These are phyloP conservation scores for Pammene aurita DNA, from an alignment of 2,888 invertebrate genomes.

Conservation along the genomic window DNA sequence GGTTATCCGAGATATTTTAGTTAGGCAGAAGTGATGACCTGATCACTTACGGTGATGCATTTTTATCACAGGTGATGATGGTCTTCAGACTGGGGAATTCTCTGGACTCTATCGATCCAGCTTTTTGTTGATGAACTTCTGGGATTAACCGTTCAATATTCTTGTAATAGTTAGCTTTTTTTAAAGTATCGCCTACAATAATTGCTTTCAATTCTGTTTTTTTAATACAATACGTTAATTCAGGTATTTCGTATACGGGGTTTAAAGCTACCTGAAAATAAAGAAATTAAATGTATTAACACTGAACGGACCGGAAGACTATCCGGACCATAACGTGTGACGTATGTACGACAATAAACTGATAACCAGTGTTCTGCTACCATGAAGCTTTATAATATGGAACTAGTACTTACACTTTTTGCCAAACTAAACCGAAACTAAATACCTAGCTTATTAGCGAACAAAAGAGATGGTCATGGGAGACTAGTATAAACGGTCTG, in stretches of 20 bases:
- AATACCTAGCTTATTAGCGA: no score
- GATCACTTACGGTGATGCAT: conserved; percentile 78
- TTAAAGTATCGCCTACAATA: conserved; percentile 85
- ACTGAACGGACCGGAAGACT: no score
- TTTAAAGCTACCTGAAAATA: conserved; percentile 88
- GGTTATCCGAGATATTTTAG: no score
- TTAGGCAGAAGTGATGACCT: no score
- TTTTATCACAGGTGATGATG: conserved; percentile 82
- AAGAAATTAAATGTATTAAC: not conserved
- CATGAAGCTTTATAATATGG: no score
- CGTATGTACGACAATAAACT: no score
- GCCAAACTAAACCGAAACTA: no score
- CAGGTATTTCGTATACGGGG: conserved; percentile 88
- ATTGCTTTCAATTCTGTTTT: conserved; percentile 88
- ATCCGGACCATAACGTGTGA: no score
- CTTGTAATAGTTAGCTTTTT: conserved; percentile 86
- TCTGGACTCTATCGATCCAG: conserved; percentile 74
- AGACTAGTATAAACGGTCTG: no score
- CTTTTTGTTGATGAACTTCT: conserved; percentile 72
- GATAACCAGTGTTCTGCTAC: no score
- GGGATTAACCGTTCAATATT: conserved; percentile 84
- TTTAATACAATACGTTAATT: conserved; percentile 88
- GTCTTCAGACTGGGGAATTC: conserved; percentile 79
- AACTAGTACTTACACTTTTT: no score
- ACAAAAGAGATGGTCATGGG: no score